Evolutionary conservation across 2,888 invertebrate species (phyloP), one percentile per base, ranked within the genome.

Genomic region (Parnassius smintheus): DNA sequence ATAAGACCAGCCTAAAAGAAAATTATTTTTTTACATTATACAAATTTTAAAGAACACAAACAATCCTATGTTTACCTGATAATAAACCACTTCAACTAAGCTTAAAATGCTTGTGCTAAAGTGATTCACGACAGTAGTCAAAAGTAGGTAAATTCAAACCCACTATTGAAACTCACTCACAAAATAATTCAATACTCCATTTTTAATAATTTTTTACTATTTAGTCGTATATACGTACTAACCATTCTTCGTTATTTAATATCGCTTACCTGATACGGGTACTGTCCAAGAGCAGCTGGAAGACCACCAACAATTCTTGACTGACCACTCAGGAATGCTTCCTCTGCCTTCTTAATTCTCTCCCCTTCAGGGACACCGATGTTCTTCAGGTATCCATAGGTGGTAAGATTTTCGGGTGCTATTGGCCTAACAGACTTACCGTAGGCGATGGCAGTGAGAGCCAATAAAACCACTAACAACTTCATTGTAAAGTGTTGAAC

Each of bases 231-330:
- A 18, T 18, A 18, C 4, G 2, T 3, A 25, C 3, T 25, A 7
- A 35, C 7, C 7, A 35, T 35, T 35, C 3, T 35, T 35, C 4
- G 35, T 4, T 35, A 35, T 35, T 35, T 35, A 7, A 35, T 35
- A 35, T 3, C 35, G 35, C 35, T 35, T 35, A 81, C 80, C 75
- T 80, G 79, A 61, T 72, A 75, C 1, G 74, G 73, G 65, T 73
- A 73, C 55, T 77, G 77, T 45, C 76, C 78, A 12, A 62, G 54
- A 4, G 59, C 66, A n/a, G 80, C 76, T 0, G 78, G 73, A 1
- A 71, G 61, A 35, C 81, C 80, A 22, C 78, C 78, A n/a, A 79
- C 72, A 52, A 81, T 81, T 61, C 75, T 78, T 18, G 76, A 69
- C n/a, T 44, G 10, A 2, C 44, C 61, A n/a, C 64, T 63, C 57